These are phyloP conservation scores for Tachyglossus aculeatus DNA, from an alignment of 2,797 vertebrate species.

Conservation along the genomic window DNA sequence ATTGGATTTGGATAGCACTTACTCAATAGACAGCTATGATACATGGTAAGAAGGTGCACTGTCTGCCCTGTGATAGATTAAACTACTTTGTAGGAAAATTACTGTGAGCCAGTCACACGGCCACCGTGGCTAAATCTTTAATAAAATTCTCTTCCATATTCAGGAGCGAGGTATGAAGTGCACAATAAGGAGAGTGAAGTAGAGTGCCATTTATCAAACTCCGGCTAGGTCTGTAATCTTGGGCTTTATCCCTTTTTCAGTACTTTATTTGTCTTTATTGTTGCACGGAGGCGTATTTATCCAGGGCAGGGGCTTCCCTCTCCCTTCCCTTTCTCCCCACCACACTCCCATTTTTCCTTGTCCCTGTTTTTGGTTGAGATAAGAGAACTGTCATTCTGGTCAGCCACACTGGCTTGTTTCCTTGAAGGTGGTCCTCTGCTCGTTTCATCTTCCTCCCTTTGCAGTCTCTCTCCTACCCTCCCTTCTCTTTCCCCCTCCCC, in stretches of 20 bases:
- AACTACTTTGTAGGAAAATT: slow-evolving; percentile 99
- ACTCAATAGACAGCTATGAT: slow-evolving; percentile 93
- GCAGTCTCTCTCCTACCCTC: no score
- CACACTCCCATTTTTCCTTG: no score
- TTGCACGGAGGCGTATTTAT: slow-evolving; percentile 75
- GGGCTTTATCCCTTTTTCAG: slow-evolving; percentile 74
- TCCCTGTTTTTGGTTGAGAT: slow-evolving; percentile 19
- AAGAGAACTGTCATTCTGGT: slow-evolving; percentile 39
- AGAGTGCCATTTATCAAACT: slow-evolving; percentile 84
- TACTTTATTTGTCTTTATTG: slow-evolving; percentile 80
- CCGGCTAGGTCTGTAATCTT: slow-evolving; percentile 81
- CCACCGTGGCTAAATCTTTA: slow-evolving; percentile 92
- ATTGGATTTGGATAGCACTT: slow-evolving; percentile 86
- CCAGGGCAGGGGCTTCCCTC: slow-evolving; percentile 57
- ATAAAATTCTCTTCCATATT: slow-evolving; percentile 99
- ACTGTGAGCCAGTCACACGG: slow-evolving; percentile 95
- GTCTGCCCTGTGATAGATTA: slow-evolving; percentile 99
- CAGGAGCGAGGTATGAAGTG: slow-evolving; percentile 86
- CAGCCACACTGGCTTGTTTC: slow-evolving; percentile 62
- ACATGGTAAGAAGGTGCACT: slow-evolving; percentile 97
- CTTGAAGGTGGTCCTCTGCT: slow-evolving; percentile 56
- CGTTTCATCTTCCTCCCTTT: slow-evolving; percentile 49
- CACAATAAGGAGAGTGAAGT: slow-evolving; percentile 81
- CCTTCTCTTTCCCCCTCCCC: no score
- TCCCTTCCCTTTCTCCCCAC: background rate